Percentiles rank a stretch among this genome's conserved stretches.
Conservation (phyloP, 2,888 invertebrate species). For the Fragum fragum region DNA sequence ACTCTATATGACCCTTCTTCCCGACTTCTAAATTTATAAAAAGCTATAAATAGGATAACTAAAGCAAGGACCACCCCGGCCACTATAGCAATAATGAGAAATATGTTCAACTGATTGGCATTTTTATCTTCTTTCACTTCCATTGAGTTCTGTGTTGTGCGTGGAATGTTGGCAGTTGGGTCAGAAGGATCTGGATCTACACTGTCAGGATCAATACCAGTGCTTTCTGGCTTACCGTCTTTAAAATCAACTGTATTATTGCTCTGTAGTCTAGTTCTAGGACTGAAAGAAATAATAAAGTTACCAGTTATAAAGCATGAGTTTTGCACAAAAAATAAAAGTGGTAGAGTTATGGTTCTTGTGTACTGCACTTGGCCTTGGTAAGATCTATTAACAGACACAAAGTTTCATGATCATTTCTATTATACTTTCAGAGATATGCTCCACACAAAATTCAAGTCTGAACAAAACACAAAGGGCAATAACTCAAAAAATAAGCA, state of each 20-base stretch:
- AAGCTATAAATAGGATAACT: constrained; percentile 93
- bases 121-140: constrained; percentile 42
- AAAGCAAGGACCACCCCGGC: constrained; percentile 95
- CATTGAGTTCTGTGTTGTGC: constrained; percentile 24
- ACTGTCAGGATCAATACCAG: not conserved
- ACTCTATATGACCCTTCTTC: constrained; percentile 97
- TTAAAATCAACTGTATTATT: constrained; percentile 6
- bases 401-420: no score
- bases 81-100: constrained; percentile 94
- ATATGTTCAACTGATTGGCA: constrained; percentile 73
- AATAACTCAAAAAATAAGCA: no score
- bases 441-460: no score
- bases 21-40: constrained; percentile 88
- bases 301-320: no score
- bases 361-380: no score
- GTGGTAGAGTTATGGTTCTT: no score
- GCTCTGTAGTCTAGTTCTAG: not conserved
- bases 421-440: no score
- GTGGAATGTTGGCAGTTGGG: constrained; percentile 1
- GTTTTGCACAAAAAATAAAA: no score
- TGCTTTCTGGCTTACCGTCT: constrained; percentile 31
- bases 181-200: constrained; percentile 28
- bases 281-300: no score
- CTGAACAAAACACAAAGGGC: no score
- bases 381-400: no score